These are phyloP conservation scores for Pygocentrus nattereri DNA, from an alignment of 2,797 vertebrate genomes.

Conservation along the genomic window DNA sequence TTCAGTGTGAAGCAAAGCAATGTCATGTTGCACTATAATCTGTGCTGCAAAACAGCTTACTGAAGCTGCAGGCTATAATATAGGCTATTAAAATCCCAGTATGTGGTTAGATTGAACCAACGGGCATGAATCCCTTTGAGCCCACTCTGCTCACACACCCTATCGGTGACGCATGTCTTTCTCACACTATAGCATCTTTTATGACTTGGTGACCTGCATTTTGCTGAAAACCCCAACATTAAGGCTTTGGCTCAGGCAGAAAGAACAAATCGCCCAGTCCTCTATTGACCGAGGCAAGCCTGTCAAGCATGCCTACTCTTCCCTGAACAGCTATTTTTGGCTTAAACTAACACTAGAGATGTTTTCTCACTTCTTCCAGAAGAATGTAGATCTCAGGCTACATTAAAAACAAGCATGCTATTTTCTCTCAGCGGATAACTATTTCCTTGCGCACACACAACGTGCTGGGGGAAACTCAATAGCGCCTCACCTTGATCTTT, in stretches of 20 bases:
- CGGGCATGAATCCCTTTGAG: neutral
- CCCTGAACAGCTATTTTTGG: constrained; percentile 12
- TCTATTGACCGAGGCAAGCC: constrained; percentile 1
- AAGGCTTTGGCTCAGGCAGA: constrained; percentile 18
- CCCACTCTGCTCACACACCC: neutral
- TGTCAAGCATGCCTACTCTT: constrained; percentile 20
- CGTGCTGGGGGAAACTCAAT: constrained; percentile 30
- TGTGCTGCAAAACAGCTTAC: neutral
- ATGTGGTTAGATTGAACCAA: neutral
- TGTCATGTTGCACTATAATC: neutral
- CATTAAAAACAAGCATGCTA: neutral
- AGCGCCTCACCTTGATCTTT: constrained; percentile 30
- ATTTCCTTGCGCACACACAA: constrained; percentile 12
- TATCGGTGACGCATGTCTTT: neutral
- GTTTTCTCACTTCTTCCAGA: neutral
- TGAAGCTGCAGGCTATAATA: neutral
- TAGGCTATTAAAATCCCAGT: neutral
- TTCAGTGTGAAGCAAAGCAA: neutral
- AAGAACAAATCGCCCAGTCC: constrained; percentile 20
- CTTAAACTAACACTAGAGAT: neutral
- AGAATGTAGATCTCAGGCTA: constrained; percentile 7
- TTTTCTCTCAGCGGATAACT: constrained; percentile 29
- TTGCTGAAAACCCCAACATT: constrained; percentile 18
- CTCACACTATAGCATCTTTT: neutral
- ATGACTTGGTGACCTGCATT: constrained; percentile 24